Base-by-base conservation (phyloP, 2,113 vertebrate species). In the Eclectus roratus region DNA sequence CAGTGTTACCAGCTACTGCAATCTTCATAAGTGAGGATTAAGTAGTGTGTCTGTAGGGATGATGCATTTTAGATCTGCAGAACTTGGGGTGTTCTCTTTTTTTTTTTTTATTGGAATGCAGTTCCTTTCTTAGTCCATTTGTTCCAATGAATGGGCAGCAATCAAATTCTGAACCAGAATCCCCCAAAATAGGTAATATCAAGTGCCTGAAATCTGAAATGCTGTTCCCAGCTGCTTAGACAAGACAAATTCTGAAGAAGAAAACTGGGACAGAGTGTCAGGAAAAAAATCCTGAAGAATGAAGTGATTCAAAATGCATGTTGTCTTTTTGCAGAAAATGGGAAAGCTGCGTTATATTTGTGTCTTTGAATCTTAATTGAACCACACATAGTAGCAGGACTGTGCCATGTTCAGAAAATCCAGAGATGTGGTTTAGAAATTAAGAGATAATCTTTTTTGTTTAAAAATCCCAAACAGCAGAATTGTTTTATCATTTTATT, bases 41-140 rank as follows among this genome's bases (percentile, higher is more conserved):
- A 94, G 58, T 90, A 94, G 80, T 85, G 69, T 64, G 33, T 94
- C 87, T 73, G 41, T 85, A 47, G 69, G 52, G 94, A 79, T 69
- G 85, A 95, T 8, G 19, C 63, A 88, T 96, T 96, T 79, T 50
- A 84, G 89, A 95, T 94, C 85, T 96, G 80, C 77, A 96, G 92
- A 95, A 94, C 81, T 66, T 49, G 60, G 83, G 69, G 95, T 21
- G 15, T 11, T 87, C 35, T 85, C 80, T 52, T 47, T 88, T 94
- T 94, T 96, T 90, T 90, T 52, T 88, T 95, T 94, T 95, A 87
- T 91, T 60, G 90, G 58, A 92, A 77, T 89, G 82, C 68, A 85
- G 73, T 66, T 65, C 27, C 47, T 84, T 69, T 92, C 82, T 96
- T 93, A 41, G 63, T 95, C 78, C 39, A 78, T 94, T 93, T 92